These are phyloP conservation scores for Percina caprodes DNA, from an alignment of 2,113 vertebrate species.

Conservation along the genomic window DNA sequence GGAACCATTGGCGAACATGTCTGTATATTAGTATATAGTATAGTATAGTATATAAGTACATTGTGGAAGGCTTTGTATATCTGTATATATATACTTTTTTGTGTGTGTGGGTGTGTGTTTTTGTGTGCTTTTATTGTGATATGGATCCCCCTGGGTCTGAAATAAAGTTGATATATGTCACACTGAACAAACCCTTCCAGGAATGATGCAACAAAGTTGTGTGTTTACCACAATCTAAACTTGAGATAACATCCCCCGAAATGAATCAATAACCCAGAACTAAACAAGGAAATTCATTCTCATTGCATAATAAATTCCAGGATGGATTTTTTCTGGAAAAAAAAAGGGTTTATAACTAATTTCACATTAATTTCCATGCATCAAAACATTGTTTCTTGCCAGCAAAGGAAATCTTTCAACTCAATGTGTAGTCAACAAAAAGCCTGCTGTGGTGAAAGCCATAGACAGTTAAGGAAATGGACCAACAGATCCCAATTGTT, in stretches of 20 bases:
- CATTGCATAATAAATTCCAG: background rate
- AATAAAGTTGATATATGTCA: too few species aligned
- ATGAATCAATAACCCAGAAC: slow-evolving; percentile 3
- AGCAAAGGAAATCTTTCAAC: background rate
- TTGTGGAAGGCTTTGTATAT: too few species aligned
- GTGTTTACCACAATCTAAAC: background rate
- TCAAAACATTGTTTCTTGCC: background rate
- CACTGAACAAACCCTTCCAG: background rate
- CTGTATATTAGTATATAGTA: too few species aligned
- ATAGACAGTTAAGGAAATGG: too few species aligned
- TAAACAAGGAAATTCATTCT: background rate
- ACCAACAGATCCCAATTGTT: too few species aligned
- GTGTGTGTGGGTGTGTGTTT: too few species aligned
- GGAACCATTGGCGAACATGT: too few species aligned
- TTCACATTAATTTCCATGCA: background rate
- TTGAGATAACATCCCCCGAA: background rate
- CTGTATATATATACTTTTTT: too few species aligned
- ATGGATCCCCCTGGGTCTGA: too few species aligned
- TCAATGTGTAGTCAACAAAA: background rate
- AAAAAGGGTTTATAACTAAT: background rate
- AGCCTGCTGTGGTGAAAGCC: background rate
- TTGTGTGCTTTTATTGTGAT: too few species aligned
- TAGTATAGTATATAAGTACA: too few species aligned
- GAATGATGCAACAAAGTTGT: background rate
- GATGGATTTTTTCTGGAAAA: background rate